Evolutionary conservation across 2,888 invertebrate genomes (phyloP), one percentile per base, ranked within the genome.

Genomic region (Achlya flavicornis): DNA sequence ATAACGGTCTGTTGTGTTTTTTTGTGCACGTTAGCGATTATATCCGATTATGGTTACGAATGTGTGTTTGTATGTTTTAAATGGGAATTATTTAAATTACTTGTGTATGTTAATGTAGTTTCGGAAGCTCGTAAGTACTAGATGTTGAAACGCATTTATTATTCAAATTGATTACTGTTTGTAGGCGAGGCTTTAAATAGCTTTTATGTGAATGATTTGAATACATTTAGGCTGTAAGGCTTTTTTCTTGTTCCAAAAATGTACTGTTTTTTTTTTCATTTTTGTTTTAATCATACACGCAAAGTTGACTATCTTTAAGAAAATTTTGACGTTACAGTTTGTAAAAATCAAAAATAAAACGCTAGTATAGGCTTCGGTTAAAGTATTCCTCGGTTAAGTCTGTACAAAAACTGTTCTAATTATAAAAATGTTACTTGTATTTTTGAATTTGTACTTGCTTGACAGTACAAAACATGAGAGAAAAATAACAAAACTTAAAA

Each of bases 11-110:
- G 48, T 58, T 58, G 58, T 16, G 59, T 32, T n/a, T 65, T 64
- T 53, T 65, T 70, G 70, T 69, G 63, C 72, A 75, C 73, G 74
- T 78, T 86, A 83, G 84, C 85, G 71, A 86, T 86, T 84, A 83
- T 66, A 68, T 65, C 61, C 65, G 53, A 53, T 53, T 53, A 53
- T 19, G 53, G 53, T 53, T 53, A 53, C 53, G 73, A 75, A 72
- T 74, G 72, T 71, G 67, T 71, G 66, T 70, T 69, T 67, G 66
- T 71, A 73, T 67, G 64, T 71, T 74, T 74, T 70, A 72, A 77
- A 72, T 74, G 70, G 70, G 70, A 76, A 79, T 83, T 81, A 81
- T 81, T 81, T 74, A 80, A 81, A 82, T 81, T 72, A 76, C 65
- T 63, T 58, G 38, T 61, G 61, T 63, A 48, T 61, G 61, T 46